Evolutionary conservation across 2,888 invertebrate genomes (phyloP).

Genomic region (Lissonota sp.): DNA sequence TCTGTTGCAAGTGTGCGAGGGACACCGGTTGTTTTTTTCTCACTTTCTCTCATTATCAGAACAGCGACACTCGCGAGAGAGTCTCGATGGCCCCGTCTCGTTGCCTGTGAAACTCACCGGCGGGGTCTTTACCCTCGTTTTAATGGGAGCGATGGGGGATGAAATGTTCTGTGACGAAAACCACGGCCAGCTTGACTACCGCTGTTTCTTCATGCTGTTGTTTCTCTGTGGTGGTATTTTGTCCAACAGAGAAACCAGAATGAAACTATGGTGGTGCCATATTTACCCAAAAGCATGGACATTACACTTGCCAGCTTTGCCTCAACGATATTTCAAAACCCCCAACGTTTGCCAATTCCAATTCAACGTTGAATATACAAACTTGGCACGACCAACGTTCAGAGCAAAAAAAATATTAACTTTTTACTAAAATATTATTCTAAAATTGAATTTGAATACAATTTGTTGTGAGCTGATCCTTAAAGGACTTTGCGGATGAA

Average conservation of each 20-base stretch:
- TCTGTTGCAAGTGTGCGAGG: background rate
- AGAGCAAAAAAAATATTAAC: too few relatives aligned
- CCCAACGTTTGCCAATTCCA: background rate
- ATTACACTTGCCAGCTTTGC: background rate
- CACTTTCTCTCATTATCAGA: constrained; percentile 56
- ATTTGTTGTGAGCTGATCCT: too few relatives aligned
- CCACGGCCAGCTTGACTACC: constrained; percentile 31
- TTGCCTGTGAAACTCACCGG: constrained; percentile 60
- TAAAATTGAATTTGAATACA: too few relatives aligned
- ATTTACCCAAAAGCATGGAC: too few relatives aligned
- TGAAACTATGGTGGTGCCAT: too few relatives aligned
- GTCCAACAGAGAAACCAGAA: constrained; percentile 26
- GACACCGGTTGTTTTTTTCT: constrained; percentile 24
- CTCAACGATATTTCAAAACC: background rate
- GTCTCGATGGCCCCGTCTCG: constrained; percentile 61
- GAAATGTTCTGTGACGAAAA: constrained; percentile 61
- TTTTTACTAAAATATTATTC: too few relatives aligned
- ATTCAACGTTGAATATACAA: too few relatives aligned
- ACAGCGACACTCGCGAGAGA: constrained; percentile 52
- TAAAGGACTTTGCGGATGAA: too few relatives aligned
- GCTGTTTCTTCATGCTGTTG: constrained; percentile 21
- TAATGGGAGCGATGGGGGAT: constrained; percentile 61
- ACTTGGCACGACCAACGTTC: too few relatives aligned
- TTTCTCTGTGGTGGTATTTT: constrained; percentile 9
- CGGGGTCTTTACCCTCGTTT: constrained; percentile 65